Evolutionary conservation across 1,140 invertebrate genomes (phyloP), one percentile per base, ranked within the genome.

Genomic region (Dendrolimus kikuchii): DNA sequence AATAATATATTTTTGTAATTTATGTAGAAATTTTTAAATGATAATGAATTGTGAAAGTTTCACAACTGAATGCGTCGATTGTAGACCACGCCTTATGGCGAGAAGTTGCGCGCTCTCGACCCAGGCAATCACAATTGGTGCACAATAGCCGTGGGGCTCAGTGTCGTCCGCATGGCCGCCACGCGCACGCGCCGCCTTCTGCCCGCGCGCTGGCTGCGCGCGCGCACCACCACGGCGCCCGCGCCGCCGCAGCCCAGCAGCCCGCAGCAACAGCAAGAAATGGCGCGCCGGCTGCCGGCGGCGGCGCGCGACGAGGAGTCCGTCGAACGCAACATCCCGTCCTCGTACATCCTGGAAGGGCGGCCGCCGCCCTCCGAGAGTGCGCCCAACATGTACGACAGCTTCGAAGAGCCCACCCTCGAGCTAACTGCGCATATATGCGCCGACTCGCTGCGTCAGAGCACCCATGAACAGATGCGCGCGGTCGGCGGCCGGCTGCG

Each of bases 371-470:
- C 92, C 2, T 90, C 92, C 45, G 92, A 93, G 75, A 92, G 92
- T 69, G 91, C 92, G 5, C 92, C 92, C 57, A 92, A 92, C 62
- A 92, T 93, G 88, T 93, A 93, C 85, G 89, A 93, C 69, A 93
- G 92, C 81, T 92, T 92, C 71, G 92, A 93, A 65, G 92, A 92
- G 68, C 92, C 91, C 6, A 90, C 89, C 7, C 89, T 89, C 55
- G 93, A 94, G 54, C 81, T 94, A 59, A 92, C 91, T 61, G 90
- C 94, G 52, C 91, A 92, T 62, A 92, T 95, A 53, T 94, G 91
- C 76, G 90, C 90, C 57, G 93, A 94, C 53, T 91, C 91, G n/a
- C 89, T 95, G 38, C 89, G 90, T 66, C 90, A 90, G 65, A 90
- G 92, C 60, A 87, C 94, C 6, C 83, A 91, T 8, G 93, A 94